A percentile compares a stretch with the other conserved stretches of the same genome.
Evolutionary conservation across 2,888 invertebrate genomes (phyloP).

Genomic region (Crepidodera aurea): DNA sequence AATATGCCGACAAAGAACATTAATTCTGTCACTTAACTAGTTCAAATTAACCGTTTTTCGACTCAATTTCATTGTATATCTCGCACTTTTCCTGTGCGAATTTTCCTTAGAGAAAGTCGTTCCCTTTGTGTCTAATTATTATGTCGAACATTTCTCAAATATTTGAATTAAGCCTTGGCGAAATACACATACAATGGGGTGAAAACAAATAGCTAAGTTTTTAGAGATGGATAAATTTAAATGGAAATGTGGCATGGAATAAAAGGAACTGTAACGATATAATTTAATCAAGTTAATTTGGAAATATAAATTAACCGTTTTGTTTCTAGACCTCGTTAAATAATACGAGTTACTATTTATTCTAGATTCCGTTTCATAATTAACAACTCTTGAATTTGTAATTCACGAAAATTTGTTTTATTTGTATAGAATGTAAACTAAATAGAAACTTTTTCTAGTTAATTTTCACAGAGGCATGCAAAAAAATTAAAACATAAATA

Average conservation of each 20-base stretch:
- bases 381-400: too few species aligned
- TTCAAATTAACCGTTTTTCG: conserved; percentile 10
- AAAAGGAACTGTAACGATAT: conserved; percentile 1
- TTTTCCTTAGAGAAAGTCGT: conserved; percentile 17
- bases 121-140: conserved; percentile 17
- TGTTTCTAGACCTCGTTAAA: neutral
- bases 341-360: neutral
- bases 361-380: too few species aligned
- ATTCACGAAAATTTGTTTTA: too few species aligned
- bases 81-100: conserved; percentile 13
- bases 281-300: conserved; percentile 10
- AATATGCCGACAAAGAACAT: neutral
- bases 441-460: too few species aligned
- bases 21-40: conserved; percentile 17
- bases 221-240: conserved; percentile 19
- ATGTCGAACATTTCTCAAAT: conserved; percentile 17
- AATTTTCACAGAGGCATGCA: too few species aligned
- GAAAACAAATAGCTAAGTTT: conserved; percentile 16
- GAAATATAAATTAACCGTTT: conserved; percentile 1
- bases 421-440: too few species aligned
- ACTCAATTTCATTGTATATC: conserved; percentile 15
- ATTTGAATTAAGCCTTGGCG: conserved; percentile 14
- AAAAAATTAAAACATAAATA: too few species aligned
- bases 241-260: conserved; percentile 11
- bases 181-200: conserved; percentile 17